Evolutionary conservation across 2,888 invertebrate genomes (phyloP), one percentile per base, ranked within the genome.

Genomic region (Ochropleura leucogaster): DNA sequence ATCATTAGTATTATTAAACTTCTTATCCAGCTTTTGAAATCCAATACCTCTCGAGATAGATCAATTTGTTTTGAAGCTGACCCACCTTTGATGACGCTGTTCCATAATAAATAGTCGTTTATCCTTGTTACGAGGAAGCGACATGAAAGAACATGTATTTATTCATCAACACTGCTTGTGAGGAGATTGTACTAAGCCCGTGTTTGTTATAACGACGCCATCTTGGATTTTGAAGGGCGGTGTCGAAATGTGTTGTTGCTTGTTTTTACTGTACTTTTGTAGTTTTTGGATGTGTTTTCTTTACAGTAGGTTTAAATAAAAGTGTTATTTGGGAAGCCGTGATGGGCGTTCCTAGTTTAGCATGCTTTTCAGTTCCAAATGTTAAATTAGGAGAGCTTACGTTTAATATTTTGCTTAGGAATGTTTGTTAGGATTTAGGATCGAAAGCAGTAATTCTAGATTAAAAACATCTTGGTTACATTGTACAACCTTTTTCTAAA

Each of bases 81-180:
- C 84, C 85, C 77, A 85, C 82, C 89, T 88, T 88, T 88, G 89
- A 89, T 87, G 88, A 80, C 76, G 84, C 70, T 76, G 59, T 84
- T 79, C 83, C 80, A 88, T 87, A 84, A 88, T 87, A 89, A 88
- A 88, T 85, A 87, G 57, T 67, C 74, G 79, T 79, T 84, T 79
- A 87, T 87, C 77, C 80, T 88, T 82, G 73, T 75, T 83, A 73
- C 68, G 71, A 67, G 77, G 81, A 78, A 77, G 74, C 59, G 55
- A 83, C 78, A 79, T 83, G 83, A 86, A 87, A 82, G 77, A 73
- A 53, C 68, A 85, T 79, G 80, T 85, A 81, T 87, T 79, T 82
- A 84, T 86, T 86, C 82, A 86, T 86, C 80, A 84, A 60, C 51
- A 20, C n/a, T 63, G 46, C 30, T 76, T 66, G 63, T 60, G 84